phyloP scores from a whole-genome alignment of 2,888 invertebrate species.

The Psylliodes chrysocephalus region DNA sequence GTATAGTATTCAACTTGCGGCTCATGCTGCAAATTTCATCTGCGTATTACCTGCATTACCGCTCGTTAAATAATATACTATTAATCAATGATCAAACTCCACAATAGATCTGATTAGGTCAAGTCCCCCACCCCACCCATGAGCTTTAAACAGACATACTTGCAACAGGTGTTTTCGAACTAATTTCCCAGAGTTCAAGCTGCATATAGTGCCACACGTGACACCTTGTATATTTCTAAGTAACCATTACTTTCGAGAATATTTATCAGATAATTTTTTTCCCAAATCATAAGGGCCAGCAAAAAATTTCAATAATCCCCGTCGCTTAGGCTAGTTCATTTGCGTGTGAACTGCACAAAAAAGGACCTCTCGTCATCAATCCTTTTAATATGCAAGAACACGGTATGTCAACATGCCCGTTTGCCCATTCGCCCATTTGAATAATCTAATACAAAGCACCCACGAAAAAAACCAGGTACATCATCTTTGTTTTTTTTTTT shows the following conservation, averaged over 20 bases:
- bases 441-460: constrained; percentile 58
- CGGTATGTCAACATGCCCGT: constrained; percentile 62
- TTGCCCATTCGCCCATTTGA: constrained; percentile 47
- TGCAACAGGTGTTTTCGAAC: too few relatives aligned
- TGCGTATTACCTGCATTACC: too few relatives aligned
- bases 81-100: too few relatives aligned
- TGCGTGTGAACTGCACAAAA: constrained; percentile 62
- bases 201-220: too few relatives aligned
- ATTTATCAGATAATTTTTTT: not conserved
- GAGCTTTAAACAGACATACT: too few relatives aligned
- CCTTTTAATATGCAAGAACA: constrained; percentile 65
- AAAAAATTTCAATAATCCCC: constrained; percentile 34
- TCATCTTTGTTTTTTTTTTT: constrained; percentile 55
- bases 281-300: constrained; percentile 7
- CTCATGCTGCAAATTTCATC: too few relatives aligned
- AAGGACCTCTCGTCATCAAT: constrained; percentile 54
- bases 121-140: too few relatives aligned
- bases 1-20: too few relatives aligned
- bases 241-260: not conserved
- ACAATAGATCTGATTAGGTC: too few relatives aligned
- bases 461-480: constrained; percentile 63
- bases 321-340: constrained; percentile 48
- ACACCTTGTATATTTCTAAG: not conserved
- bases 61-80: too few relatives aligned
- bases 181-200: too few relatives aligned